These are phyloP conservation scores for Crambe crambe DNA, from an alignment of 37 sponge, comb jelly and placozoan species.

Conservation along the genomic window DNA sequence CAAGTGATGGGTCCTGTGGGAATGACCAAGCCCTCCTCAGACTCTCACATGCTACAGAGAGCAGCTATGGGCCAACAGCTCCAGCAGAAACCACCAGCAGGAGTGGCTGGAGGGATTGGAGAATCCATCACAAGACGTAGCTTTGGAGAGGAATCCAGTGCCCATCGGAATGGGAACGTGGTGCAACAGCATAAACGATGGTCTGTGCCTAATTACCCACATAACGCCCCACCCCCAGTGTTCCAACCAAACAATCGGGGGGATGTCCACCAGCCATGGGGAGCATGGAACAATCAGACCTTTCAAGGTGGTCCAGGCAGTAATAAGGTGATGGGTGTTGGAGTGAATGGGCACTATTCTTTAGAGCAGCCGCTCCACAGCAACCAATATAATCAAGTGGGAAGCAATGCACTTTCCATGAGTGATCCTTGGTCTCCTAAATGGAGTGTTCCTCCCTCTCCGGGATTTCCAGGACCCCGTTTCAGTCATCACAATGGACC, in stretches of 20 bases:
- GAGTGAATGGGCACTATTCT: background rate
- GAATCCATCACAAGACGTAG: background rate
- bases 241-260: no score
- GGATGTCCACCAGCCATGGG: background rate
- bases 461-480: background rate
- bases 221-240: background rate
- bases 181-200: slow-evolving; percentile 11
- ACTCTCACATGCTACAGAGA: background rate
- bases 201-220: slow-evolving; percentile 35
- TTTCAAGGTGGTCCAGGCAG: background rate
- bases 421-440: slow-evolving; percentile 17
- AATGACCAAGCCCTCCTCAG: background rate
- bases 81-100: background rate
- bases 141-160: background rate
- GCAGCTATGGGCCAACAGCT: background rate
- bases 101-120: background rate
- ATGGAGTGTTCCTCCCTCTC: background rate
- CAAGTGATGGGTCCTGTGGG: background rate
- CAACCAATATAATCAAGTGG: background rate
- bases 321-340: no score
- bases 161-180: background rate
- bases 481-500: background rate
- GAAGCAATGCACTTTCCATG: background rate
- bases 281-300: background rate
- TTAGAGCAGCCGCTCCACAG: background rate